phyloP scores from a whole-genome alignment of 2,888 invertebrate genomes.

The Lasius fuliginosus region DNA sequence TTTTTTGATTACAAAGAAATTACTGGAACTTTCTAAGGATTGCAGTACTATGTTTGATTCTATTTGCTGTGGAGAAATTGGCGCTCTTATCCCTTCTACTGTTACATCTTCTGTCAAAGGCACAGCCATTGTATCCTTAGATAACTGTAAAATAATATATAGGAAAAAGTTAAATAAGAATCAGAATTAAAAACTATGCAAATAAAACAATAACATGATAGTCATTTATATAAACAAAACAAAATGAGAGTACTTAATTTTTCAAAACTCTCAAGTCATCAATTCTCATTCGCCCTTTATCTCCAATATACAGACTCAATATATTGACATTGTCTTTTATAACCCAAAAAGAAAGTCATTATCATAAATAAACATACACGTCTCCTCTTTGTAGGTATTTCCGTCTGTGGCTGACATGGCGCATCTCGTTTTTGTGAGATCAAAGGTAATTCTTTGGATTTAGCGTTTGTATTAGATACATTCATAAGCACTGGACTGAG shows the following conservation, averaged over 20 bases:
- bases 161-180: not conserved
- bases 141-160: slow-evolving; percentile 27
- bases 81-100: not conserved
- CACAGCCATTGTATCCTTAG: not conserved
- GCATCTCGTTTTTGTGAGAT: slow-evolving; percentile 36
- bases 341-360: not conserved
- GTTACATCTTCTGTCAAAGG: not conserved
- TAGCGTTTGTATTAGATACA: not conserved
- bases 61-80: not conserved
- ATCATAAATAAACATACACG: slow-evolving; percentile 25
- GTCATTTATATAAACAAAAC: not conserved
- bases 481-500: not conserved
- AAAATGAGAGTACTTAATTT: not conserved
- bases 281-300: not conserved
- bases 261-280: not conserved
- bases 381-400: slow-evolving; percentile 37
- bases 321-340: not conserved
- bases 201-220: not conserved
- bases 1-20: not conserved
- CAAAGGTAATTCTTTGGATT: not conserved
- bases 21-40: not conserved
- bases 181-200: not conserved
- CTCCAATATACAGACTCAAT: not conserved
- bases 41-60: not conserved
- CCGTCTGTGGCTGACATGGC: not conserved